Evolutionary conservation across 2,113 vertebrate species (phyloP), one percentile per base, ranked within the genome.

Genomic region (Neodontobutis hainanensis): DNA sequence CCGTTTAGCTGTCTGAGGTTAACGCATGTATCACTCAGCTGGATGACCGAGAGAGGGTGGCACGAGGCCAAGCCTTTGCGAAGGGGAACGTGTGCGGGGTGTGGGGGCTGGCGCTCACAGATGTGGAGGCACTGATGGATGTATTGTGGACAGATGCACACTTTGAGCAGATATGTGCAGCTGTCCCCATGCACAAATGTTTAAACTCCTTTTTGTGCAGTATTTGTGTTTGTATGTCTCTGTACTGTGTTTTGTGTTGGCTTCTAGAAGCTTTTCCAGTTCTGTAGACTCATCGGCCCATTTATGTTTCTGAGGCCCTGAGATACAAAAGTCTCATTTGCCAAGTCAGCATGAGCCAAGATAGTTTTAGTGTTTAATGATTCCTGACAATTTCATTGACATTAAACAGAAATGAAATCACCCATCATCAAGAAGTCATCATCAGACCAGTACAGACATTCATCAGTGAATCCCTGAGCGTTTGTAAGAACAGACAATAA

Each of bases 71-170:
- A 69, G 57, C 63, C 68, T 35, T n/a, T 48, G 83, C 76, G 50
- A 43, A 80, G 69, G 75, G 51, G 79, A 78, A 75, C 61, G 86
- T 85, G 87, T 82, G 83, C 52, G 12, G 72, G 72, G 63, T 85
- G 80, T 68, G 63, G 16, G 74, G 73, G 82, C 78, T 59, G 73
- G 68, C 83, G 70, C 81, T 59, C 82, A 85, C 91, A 92, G 89
- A 90, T 91, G 89, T 88, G 88, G 73, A 82, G 65, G 68, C 83
- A 85, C 75, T 90, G 90, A 91, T 50, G 81, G 90, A 92, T 89
- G 78, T 83, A 71, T 85, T 64, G 50, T 66, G 55, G 77, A 85
- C 91, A 92, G 89, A 90, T 91, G 91, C 79, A 73, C 61, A 61
- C 60, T 81, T 70, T 53, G 63, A 76, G 70, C 69, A 74, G 79